Conservation (phyloP, 2,797 vertebrate genomes). For the Xenentodon cancila region DNA sequence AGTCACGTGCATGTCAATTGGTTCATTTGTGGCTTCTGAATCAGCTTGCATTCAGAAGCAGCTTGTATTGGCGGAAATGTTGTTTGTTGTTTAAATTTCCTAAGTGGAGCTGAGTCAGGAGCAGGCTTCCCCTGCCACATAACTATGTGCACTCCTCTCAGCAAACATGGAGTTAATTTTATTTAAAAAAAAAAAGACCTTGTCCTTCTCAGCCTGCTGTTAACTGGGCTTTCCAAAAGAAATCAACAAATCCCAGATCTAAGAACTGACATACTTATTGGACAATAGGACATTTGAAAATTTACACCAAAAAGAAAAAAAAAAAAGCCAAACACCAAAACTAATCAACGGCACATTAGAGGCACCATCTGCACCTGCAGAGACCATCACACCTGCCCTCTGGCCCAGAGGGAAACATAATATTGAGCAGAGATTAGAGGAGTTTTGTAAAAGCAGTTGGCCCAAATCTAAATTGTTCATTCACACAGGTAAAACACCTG, state of each 20-base stretch:
- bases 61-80: constrained; percentile 72
- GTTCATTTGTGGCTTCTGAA: constrained; percentile 59
- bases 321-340: constrained; percentile 29
- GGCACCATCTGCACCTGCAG: constrained; percentile 68
- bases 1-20: constrained; percentile 41
- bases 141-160: constrained; percentile 33
- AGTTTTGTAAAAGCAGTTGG: constrained; percentile 49
- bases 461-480: constrained; percentile 53
- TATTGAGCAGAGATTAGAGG: constrained; percentile 61
- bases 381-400: constrained; percentile 61
- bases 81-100: constrained; percentile 76
- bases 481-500: constrained; percentile 77
- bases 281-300: constrained; percentile 25
- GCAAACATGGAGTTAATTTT: constrained; percentile 13
- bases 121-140: constrained; percentile 50
- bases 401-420: constrained; percentile 60
- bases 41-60: constrained; percentile 51
- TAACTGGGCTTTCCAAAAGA: constrained; percentile 27
- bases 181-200: background rate
- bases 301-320: constrained; percentile 26
- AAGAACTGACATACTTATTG: constrained; percentile 17
- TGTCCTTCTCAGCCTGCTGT: constrained; percentile 2
- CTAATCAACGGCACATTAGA: constrained; percentile 43
- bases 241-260: constrained; percentile 30
- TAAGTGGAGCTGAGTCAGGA: constrained; percentile 67